Conservation (phyloP, 2,113 vertebrate genomes). For the Albula glossodonta region DNA sequence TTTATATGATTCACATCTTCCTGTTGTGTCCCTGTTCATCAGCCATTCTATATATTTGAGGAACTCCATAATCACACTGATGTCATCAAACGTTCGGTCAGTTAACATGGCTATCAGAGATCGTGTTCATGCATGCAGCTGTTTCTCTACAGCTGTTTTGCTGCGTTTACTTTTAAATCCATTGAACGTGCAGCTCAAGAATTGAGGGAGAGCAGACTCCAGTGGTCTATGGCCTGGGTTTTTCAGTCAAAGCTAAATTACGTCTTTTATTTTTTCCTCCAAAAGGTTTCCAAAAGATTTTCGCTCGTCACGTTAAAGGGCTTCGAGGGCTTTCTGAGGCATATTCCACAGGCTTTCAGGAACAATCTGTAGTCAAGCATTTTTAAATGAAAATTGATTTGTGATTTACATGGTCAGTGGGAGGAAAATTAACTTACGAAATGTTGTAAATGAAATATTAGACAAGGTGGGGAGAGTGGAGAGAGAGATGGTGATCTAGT, state of each 20-base stretch:
- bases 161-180: not conserved
- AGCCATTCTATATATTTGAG: not conserved
- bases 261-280: slow-evolving; percentile 41
- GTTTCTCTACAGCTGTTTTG: not conserved
- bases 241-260: slow-evolving; percentile 53
- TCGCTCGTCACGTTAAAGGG: slow-evolving; percentile 76
- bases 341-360: slow-evolving; percentile 84
- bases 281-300: slow-evolving; percentile 57
- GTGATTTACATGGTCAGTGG: slow-evolving; percentile 99
- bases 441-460: slow-evolving; percentile 99
- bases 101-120: not conserved
- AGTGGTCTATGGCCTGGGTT: not conserved
- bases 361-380: slow-evolving; percentile 93
- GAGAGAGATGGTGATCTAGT: slow-evolving; percentile 95
- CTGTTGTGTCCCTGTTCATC: not conserved
- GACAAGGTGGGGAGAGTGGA: slow-evolving; percentile 77
- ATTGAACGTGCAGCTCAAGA: not conserved
- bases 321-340: slow-evolving; percentile 77
- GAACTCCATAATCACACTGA: not conserved
- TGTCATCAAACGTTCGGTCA: not conserved
- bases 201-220: not conserved
- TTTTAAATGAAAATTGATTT: slow-evolving; percentile 99
- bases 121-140: not conserved
- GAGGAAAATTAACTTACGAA: slow-evolving; percentile 98
- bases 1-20: not conserved